Evolutionary conservation across 1,140 invertebrate species (phyloP).

Genomic region (Drosophila kanapiae): DNA sequence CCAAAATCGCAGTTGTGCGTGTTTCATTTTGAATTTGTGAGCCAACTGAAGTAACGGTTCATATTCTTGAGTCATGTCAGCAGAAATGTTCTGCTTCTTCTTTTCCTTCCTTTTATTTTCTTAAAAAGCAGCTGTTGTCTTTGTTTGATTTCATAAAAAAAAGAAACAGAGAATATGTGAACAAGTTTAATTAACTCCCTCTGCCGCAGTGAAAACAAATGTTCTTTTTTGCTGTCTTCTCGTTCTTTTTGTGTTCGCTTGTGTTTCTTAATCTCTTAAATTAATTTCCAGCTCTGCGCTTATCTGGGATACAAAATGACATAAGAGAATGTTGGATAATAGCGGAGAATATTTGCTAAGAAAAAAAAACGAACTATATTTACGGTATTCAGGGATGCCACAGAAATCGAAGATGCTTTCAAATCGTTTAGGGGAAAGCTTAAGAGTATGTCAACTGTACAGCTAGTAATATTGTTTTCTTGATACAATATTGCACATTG

Average conservation of each 20-base stretch:
- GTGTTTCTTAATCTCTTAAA: constrained; percentile 4
- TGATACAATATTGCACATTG: no score
- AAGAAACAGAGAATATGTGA: background rate
- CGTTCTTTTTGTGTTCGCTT: background rate
- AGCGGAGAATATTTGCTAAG: no score
- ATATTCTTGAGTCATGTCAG: constrained; percentile 60
- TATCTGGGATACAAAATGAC: background rate
- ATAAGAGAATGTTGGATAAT: constrained; percentile 2
- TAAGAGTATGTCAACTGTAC: no score
- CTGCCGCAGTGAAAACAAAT: background rate
- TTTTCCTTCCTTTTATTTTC: background rate
- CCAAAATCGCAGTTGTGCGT: background rate
- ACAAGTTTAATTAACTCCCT: constrained; percentile 8
- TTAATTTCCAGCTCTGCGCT: background rate
- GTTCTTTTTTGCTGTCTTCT: background rate
- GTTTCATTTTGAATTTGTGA: constrained; percentile 20
- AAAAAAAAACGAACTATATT: no score
- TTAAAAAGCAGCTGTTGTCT: constrained; percentile 41
- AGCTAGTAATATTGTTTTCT: no score
- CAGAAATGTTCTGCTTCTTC: constrained; percentile 1
- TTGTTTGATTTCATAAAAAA: constrained; percentile 16
- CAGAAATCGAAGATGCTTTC: no score
- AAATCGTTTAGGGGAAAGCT: no score
- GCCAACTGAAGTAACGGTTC: constrained; percentile 61
- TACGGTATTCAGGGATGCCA: no score